Conservation (phyloP, 2,113 vertebrate genomes). For the Petaurus breviceps region DNA sequence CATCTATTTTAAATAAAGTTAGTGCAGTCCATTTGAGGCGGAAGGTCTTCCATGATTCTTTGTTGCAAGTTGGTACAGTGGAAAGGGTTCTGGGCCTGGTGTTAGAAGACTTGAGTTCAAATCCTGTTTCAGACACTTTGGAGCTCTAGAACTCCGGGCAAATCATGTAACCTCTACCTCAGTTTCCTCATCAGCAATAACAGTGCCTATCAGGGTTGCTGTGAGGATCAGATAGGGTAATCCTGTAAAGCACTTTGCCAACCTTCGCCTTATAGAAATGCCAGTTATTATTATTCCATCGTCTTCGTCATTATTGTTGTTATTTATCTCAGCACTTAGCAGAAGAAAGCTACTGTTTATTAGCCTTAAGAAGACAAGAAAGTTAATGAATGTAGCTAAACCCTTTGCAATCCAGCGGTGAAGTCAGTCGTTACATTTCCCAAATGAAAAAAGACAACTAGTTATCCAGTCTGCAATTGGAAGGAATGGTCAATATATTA, state of each 20-base stretch:
- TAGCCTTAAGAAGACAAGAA: background rate
- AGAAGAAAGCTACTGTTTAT: background rate
- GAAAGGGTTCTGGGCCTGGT: background rate
- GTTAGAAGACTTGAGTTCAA: background rate
- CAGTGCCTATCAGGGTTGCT: background rate
- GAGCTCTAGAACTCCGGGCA: background rate
- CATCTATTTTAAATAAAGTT: background rate
- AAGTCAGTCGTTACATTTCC: constrained; percentile 57
- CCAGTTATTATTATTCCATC: background rate
- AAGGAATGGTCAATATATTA: constrained; percentile 66
- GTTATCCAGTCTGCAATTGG: constrained; percentile 56
- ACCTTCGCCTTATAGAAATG: background rate
- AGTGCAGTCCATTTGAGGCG: background rate
- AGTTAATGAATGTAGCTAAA: background rate
- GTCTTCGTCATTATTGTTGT: background rate
- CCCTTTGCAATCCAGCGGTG: background rate
- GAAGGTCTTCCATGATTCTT: background rate
- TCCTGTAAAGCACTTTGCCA: background rate
- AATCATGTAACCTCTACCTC: background rate
- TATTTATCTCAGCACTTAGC: background rate
- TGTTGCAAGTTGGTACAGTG: background rate
- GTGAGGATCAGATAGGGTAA: background rate
- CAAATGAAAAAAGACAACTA: constrained; percentile 68
- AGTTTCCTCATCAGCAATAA: background rate
- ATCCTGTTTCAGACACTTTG: background rate